phyloP scores from a whole-genome alignment of 2,888 invertebrate genomes.

The Xestia sexstrigata region DNA sequence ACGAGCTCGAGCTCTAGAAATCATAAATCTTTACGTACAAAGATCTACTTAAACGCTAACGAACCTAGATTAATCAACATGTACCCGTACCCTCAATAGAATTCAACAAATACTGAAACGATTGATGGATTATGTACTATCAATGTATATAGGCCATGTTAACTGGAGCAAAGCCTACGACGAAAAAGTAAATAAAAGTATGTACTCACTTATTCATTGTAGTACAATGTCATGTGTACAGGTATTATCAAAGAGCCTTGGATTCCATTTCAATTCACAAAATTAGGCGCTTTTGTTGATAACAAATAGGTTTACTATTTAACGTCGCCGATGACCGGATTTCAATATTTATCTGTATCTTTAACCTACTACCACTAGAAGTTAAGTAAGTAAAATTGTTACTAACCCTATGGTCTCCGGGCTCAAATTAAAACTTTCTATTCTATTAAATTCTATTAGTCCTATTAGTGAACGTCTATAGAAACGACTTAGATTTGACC shows the following conservation, averaged over 20 bases:
- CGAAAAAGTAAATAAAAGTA: slow-evolving; percentile 21
- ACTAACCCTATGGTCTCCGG: too few species aligned
- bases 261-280: slow-evolving; percentile 2
- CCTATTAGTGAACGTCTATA: neutral
- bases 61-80: too few species aligned
- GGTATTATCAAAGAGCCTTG: slow-evolving; percentile 7
- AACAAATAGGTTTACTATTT: neutral
- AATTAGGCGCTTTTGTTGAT: slow-evolving; percentile 2
- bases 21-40: neutral
- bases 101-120: slow-evolving; percentile 6
- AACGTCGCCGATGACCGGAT: neutral
- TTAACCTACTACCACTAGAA: too few species aligned
- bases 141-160: slow-evolving; percentile 15
- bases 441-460: too few species aligned
- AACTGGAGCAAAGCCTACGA: slow-evolving; percentile 20
- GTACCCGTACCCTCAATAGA: slow-evolving; percentile 4
- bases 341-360: too few species aligned
- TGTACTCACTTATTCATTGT: neutral
- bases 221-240: neutral
- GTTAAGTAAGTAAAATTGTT: too few species aligned
- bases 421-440: too few species aligned
- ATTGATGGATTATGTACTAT: slow-evolving; percentile 5
- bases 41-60: neutral
- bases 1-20: neutral
- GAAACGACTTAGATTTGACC: too few species aligned